These are phyloP conservation scores for Eolophus roseicapilla DNA, from an alignment of 2,113 vertebrate genomes.

Conservation along the genomic window DNA sequence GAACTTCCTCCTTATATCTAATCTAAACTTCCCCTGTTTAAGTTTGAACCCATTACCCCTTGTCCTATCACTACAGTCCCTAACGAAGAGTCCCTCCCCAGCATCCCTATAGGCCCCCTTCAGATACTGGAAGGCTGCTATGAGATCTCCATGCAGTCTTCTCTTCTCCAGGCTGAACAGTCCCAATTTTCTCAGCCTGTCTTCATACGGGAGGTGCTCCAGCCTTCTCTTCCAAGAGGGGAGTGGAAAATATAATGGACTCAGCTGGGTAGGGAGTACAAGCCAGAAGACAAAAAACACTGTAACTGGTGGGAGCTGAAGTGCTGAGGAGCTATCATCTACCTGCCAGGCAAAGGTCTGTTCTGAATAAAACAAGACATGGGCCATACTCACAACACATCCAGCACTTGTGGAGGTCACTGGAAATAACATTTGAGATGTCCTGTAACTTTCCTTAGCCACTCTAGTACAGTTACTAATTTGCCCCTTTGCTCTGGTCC, in stretches of 20 bases:
- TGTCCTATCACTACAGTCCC: no score
- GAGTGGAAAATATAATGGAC: background rate
- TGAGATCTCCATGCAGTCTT: no score
- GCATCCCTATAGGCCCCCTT: no score
- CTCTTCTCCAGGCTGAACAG: no score
- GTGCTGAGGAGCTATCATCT: background rate
- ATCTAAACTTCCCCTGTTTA: no score
- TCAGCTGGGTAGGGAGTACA: background rate
- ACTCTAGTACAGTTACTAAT: background rate
- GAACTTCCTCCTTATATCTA: no score
- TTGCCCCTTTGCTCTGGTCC: background rate
- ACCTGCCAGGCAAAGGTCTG: background rate
- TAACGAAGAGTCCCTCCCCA: no score
- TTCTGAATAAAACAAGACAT: background rate
- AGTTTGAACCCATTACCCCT: no score
- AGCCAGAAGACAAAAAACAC: rapidly evolving
- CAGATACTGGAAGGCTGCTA: no score
- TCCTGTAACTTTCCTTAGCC: background rate
- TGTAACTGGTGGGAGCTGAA: background rate
- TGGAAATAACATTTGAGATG: background rate
- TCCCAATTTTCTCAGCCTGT: no score
- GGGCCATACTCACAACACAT: background rate
- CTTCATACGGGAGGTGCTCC: no score
- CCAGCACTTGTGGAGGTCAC: background rate
- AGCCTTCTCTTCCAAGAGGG: background rate